Conservation (phyloP, 1,140 invertebrate genomes). For the Venturia canescens region DNA sequence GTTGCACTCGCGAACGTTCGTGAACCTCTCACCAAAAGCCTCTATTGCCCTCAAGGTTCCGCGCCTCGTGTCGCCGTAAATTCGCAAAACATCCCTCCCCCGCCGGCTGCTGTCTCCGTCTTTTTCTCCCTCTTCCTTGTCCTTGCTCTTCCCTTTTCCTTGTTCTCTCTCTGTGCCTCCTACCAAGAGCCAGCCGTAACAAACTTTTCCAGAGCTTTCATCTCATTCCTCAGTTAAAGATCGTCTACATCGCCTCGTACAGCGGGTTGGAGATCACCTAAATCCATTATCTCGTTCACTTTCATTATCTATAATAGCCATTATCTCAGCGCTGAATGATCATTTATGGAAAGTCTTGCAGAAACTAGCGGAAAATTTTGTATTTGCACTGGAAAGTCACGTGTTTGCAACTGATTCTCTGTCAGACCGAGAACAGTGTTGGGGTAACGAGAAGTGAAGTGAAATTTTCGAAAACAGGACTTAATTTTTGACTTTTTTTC, state of each 20-base stretch:
- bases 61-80: slow-evolving; percentile 20
- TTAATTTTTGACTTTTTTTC: too few relatives aligned
- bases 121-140: not conserved
- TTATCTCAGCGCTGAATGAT: not conserved
- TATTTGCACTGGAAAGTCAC: too few relatives aligned
- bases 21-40: slow-evolving; percentile 35
- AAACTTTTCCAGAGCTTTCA: not conserved
- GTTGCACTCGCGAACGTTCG: slow-evolving; percentile 28
- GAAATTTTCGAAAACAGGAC: too few relatives aligned
- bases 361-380: too few relatives aligned
- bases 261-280: not conserved
- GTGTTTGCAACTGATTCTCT: too few relatives aligned
- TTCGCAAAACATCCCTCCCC: not conserved
- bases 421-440: too few relatives aligned
- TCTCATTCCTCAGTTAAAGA: slow-evolving; percentile 1
- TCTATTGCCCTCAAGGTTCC: slow-evolving; percentile 19
- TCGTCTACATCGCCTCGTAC: not conserved
- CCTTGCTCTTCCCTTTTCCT: not conserved
- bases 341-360: not conserved
- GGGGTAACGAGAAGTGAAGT: too few relatives aligned
- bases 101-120: not conserved
- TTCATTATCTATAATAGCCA: not conserved
- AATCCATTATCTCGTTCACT: not conserved
- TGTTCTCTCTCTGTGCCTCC: not conserved
- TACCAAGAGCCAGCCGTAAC: not conserved